A percentile compares a stretch with the other conserved stretches of the same genome.
Evolutionary conservation across 2,113 vertebrate genomes (phyloP).

Genomic region (Pangasianodon gigas): DNA sequence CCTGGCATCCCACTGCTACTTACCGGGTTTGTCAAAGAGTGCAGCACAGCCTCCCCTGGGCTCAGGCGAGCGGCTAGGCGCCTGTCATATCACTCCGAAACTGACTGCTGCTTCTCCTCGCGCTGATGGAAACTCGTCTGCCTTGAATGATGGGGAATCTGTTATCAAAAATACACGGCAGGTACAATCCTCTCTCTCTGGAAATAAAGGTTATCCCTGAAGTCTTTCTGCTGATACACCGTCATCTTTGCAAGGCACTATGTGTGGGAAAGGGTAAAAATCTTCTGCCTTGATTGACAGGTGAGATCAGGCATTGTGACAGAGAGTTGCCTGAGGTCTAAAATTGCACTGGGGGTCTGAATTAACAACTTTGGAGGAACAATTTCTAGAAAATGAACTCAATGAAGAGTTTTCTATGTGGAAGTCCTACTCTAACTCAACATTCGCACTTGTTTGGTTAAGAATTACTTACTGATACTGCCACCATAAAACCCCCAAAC

Average conservation of each 20-base stretch:
- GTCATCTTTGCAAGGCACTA: background rate
- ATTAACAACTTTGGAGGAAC: constrained; percentile 36
- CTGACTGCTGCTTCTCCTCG: background rate
- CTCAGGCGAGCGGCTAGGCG: constrained; percentile 19
- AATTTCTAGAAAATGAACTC: background rate
- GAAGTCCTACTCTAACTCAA: background rate
- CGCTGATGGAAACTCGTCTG: constrained; percentile 45
- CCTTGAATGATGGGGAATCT: constrained; percentile 37
- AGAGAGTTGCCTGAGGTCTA: constrained; percentile 21
- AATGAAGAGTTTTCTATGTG: background rate
- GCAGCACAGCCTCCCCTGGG: constrained; percentile 25
- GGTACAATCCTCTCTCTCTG: background rate
- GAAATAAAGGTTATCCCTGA: constrained; percentile 19
- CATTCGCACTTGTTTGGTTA: background rate
- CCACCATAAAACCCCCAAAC: background rate
- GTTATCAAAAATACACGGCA: constrained; percentile 20
- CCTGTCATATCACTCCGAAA: constrained; percentile 37
- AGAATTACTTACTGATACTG: background rate
- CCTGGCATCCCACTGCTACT: constrained; percentile 42
- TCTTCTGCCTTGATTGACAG: constrained; percentile 44
- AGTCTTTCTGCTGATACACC: constrained; percentile 2
- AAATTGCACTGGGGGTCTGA: constrained; percentile 39
- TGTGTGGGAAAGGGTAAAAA: constrained; percentile 8
- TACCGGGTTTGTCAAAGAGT: constrained; percentile 26
- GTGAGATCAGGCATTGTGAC: constrained; percentile 25